Evolutionary conservation across 2,113 vertebrate genomes (phyloP), one percentile per base, ranked within the genome.

Genomic region (Prochilodus magdalenae): DNA sequence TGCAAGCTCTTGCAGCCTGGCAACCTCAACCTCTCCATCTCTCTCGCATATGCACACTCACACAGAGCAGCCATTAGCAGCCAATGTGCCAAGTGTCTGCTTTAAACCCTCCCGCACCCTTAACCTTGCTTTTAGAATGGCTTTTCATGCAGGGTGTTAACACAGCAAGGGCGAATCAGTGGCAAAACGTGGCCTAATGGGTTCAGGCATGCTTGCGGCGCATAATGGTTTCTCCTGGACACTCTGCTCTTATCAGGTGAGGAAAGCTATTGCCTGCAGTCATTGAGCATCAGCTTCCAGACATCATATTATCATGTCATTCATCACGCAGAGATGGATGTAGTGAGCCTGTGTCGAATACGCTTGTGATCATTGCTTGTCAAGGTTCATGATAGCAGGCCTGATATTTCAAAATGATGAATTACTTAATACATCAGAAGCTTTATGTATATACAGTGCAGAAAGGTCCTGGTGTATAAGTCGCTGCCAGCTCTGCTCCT

Each of bases 101-200:
- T 70, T 70, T 70, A 70, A 74, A 36, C 15, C 5, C 6, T 60
- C 40, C 55, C 0, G 53, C 13, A 30, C 16, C 18, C 69, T 66
- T 36, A 55, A 66, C 29, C n/a, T 15, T 6, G 2, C 27, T 30
- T 74, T 73, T 44, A 66, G 47, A 74, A 55, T 27, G 47, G 55
- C 57, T 73, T 62, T 80, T 55, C 44, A 30, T 73, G 26, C 27
- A 51, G 26, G 26, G 70, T 73, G 70, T 80, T 80, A 73, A 65
- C 44, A 81, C 2, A 65, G 60, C 29, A 57, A 26, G 14, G 26
- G 63, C 71, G 63, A 53, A 55, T 74, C n/a, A 47, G 33, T 62
- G 53, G 66, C 66, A 22, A 72, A 71, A 71, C 77, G 20, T 26
- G 10, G 26, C 29, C 15, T 74, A 47, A 81, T 74, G 60, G 27